Conservation (phyloP, 2,888 invertebrate species). For the Perizoma affinitatum region DNA sequence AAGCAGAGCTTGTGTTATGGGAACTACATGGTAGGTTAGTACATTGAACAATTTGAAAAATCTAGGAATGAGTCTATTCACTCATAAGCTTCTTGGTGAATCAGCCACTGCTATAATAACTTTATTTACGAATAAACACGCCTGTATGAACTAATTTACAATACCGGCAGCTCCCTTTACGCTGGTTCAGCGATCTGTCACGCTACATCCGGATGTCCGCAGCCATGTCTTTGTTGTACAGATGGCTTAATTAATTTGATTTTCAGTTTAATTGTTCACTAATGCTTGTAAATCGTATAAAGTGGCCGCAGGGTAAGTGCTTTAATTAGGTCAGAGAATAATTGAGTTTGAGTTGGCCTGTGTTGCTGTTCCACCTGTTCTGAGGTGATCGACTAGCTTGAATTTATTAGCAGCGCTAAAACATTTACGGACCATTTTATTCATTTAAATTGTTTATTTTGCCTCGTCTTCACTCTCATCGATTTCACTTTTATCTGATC, state of each 20-base stretch:
- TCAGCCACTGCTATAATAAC: slow-evolving; percentile 1
- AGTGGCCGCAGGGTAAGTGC: slow-evolving; percentile 13
- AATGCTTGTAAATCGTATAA: slow-evolving; percentile 37
- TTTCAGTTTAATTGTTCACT: slow-evolving; percentile 45
- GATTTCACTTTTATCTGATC: slow-evolving; percentile 39
- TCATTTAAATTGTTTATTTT: slow-evolving; percentile 19
- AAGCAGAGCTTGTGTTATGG: no score
- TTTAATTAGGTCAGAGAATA: slow-evolving; percentile 18
- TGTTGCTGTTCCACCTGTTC: background rate
- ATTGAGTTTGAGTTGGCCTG: slow-evolving; percentile 1
- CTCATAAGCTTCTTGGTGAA: background rate
- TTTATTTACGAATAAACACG: slow-evolving; percentile 22
- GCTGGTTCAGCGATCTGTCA: slow-evolving; percentile 39
- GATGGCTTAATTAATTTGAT: slow-evolving; percentile 61
- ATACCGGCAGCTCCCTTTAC: slow-evolving; percentile 16
- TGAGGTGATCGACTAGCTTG: background rate
- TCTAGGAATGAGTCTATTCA: no score
- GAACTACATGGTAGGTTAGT: no score
- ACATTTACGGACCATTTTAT: slow-evolving; percentile 13
- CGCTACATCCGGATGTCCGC: slow-evolving; percentile 57
- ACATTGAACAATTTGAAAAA: no score
- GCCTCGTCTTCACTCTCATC: slow-evolving; percentile 30
- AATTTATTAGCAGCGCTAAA: slow-evolving; percentile 3
- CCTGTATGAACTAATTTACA: slow-evolving; percentile 30
- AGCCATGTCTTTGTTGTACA: slow-evolving; percentile 54